Base-by-base conservation (phyloP, 2,888 invertebrate species). In the Hedya salicella region DNA sequence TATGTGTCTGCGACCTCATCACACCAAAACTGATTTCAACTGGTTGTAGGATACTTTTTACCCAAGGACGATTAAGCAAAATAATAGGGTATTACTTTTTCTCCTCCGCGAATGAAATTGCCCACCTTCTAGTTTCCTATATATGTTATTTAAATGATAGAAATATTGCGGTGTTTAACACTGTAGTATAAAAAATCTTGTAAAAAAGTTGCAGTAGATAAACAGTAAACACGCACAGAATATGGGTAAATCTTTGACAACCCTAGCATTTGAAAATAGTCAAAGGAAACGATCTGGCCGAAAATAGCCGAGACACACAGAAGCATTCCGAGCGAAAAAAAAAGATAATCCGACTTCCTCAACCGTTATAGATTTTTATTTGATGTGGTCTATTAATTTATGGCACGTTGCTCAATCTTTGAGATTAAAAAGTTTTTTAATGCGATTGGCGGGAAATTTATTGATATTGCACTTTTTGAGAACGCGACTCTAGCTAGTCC, bases 291-390 rank as follows among this genome's bases (percentile, higher is more conserved):
- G 36, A 13, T 25, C 57, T 30, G 42, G 21, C 57, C 67, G 57
- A 68, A 68, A 68, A 68, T 68, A 68, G 54, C 61, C 54, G 56
- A 36, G 65, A 53, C 61, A 54, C 60, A 40, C 39, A 60, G 59
- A 65, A 53, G 59, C 52, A 65, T 65, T 52, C 65, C 65, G 65
- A 65, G 52, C 17, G 52, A 50, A 52, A 60, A 60, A 52, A 65
- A 61, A 66, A 53, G 57, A 57, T 40, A 30, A 56, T 48, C 25
- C 49, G 16, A 61, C 61, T 66, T 66, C 66, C 66, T 66, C 39
- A 46, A 61, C 61, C 40, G 32, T 48, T 61, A 66, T 61, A 60
- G 60, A 52, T 40, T 66, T 57, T 50, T 48, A 54, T 62, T 65
- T 65, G 52, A 65, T 65, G 46, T 60, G 44, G 44, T 59, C 39